Percentiles rank a stretch among this genome's conserved stretches.
Conservation (phyloP, 2,797 vertebrate genomes). For the Phaenicophaeus curvirostris region DNA sequence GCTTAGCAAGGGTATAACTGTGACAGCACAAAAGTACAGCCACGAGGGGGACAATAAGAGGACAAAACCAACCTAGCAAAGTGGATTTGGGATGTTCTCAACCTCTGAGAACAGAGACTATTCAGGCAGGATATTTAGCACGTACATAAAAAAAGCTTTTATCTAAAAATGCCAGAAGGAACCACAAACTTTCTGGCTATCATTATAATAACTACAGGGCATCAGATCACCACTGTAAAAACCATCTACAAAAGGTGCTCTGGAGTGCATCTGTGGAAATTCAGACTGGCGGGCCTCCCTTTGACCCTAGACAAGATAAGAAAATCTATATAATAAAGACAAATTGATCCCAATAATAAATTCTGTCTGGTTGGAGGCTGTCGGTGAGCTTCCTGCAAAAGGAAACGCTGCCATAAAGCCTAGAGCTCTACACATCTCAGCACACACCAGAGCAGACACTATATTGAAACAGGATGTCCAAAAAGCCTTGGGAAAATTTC, state of each 20-base stretch:
- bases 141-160: fast-evolving
- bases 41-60: background rate
- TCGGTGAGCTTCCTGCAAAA: background rate
- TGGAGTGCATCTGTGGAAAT: no score
- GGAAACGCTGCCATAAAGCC: background rate
- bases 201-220: background rate
- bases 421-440: fast-evolving
- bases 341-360: background rate
- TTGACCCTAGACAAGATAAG: background rate
- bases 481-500: background rate
- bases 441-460: background rate
- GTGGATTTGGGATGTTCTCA: background rate
- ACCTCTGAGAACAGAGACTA: background rate
- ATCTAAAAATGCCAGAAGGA: background rate
- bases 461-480: fast-evolving
- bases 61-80: background rate
- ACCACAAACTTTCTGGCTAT: background rate
- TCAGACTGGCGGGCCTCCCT: background rate
- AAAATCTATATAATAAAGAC: background rate
- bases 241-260: background rate
- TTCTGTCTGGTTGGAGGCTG: background rate
- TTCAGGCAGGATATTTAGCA: background rate
- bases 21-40: background rate
- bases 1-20: background rate
- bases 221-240: background rate